Evolutionary conservation across 2,113 vertebrate species (phyloP).

Genomic region (Bungarus multicinctus): DNA sequence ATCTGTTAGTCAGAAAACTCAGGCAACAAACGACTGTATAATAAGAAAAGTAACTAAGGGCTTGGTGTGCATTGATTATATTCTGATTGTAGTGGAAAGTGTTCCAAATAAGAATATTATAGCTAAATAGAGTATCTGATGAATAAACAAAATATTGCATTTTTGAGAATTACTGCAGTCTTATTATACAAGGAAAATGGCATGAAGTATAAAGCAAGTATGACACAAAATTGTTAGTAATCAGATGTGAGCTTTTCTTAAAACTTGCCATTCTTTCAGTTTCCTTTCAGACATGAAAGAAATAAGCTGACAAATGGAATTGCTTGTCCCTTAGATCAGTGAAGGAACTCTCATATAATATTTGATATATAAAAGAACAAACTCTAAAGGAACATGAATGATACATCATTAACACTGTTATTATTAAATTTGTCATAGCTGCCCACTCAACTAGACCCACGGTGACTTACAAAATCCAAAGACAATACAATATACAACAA

Average conservation of each 20-base stretch:
- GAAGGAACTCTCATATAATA: background rate
- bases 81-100: background rate
- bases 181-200: slow-evolving; percentile 10
- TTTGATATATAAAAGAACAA: background rate
- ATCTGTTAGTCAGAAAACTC: background rate
- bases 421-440: background rate
- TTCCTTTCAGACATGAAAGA: background rate
- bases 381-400: background rate
- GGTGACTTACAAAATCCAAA: background rate
- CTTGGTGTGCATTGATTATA: background rate
- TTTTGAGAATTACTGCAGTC: background rate
- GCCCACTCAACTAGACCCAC: background rate
- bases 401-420: background rate
- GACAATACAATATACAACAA: background rate
- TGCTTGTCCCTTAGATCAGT: background rate
- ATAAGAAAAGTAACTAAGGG: background rate
- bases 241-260: background rate
- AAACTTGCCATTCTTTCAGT: background rate
- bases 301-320: background rate
- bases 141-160: background rate
- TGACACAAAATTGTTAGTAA: background rate
- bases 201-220: background rate
- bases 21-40: background rate
- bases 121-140: background rate
- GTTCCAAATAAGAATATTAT: background rate